Base-by-base conservation (phyloP, 2,797 vertebrate genomes). In the Streptopelia turtur region DNA sequence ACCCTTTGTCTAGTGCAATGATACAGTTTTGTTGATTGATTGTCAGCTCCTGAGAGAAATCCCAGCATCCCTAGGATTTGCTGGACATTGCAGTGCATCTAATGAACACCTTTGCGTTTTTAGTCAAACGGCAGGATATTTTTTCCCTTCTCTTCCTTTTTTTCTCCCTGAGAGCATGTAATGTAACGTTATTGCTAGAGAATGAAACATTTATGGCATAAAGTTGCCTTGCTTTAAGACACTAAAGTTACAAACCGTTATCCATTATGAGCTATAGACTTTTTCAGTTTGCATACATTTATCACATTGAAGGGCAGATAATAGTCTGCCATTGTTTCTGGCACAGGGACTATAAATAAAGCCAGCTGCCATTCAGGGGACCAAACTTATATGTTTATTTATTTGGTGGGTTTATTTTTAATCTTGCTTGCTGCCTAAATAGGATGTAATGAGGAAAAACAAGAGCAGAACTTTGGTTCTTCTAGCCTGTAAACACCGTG, bases 171-270 rank as follows among this genome's bases (percentile, higher is more conserved):
- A 39, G 61, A 95, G 68, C 41, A 17, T 18, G 83, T 66, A 86
- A 33, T 37, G 61, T 39, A 24, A 52, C 20, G 5, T 96, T 94
- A 94, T 85, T 94, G 87, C 88, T 77, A 94, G 88, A 53, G 60
- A 84, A 94, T 88, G 92, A 90, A 61, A 85, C 80, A 43, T 93
- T 94, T 82, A 68, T 74, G 83, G 68, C 76, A 57, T 87, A 74
- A 89, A 96, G 93, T 89, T 95, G 90, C 90, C 4, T 35, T 90
- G 90, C 95, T 97, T 96, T 96, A 96, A 90, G 95, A 66, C 93
- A 77, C 90, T 94, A 90, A 94, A 97, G 88, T 83, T 94, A 93
- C 93, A 74, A 74, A 66, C 64, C 0, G 0, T 94, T 93, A 90
- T 77, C 80, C 6, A 4, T 92, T 94, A 92, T 50, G 92, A 88